Conservation (phyloP, 1,140 invertebrate species). For the Thalassaphorura encarpata region DNA sequence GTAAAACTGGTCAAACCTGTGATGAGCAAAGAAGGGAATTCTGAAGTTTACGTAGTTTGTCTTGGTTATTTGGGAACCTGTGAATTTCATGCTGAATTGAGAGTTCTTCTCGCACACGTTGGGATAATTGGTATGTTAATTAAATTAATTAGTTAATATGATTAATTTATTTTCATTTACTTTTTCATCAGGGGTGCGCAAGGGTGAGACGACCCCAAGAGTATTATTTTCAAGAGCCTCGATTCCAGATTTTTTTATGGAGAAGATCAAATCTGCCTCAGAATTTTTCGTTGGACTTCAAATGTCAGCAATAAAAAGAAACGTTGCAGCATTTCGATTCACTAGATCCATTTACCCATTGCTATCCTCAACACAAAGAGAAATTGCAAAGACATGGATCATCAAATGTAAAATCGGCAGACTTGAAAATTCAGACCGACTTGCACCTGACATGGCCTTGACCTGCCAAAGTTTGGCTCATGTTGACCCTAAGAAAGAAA, state of each 20-base stretch:
- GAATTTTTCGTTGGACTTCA: neutral
- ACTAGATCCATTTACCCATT: neutral
- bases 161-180: neutral
- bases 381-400: neutral
- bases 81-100: neutral
- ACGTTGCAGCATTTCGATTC: neutral
- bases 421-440: too few species aligned
- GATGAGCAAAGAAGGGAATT: slow-evolving; percentile 87
- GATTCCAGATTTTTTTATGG: neutral
- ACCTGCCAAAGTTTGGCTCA: too few species aligned
- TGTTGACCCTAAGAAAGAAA: too few species aligned
- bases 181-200: too few species aligned
- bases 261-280: neutral
- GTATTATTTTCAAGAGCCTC: neutral
- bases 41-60: slow-evolving; percentile 81
- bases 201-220: too few species aligned
- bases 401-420: too few species aligned
- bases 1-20: slow-evolving; percentile 71
- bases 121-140: neutral
- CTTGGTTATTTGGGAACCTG: slow-evolving; percentile 47
- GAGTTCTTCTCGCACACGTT: neutral
- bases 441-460: too few species aligned
- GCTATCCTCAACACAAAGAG: neutral
- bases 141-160: neutral
- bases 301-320: neutral